Evolutionary conservation across 2,113 vertebrate genomes (phyloP).

Genomic region (Trogon melanurus): DNA sequence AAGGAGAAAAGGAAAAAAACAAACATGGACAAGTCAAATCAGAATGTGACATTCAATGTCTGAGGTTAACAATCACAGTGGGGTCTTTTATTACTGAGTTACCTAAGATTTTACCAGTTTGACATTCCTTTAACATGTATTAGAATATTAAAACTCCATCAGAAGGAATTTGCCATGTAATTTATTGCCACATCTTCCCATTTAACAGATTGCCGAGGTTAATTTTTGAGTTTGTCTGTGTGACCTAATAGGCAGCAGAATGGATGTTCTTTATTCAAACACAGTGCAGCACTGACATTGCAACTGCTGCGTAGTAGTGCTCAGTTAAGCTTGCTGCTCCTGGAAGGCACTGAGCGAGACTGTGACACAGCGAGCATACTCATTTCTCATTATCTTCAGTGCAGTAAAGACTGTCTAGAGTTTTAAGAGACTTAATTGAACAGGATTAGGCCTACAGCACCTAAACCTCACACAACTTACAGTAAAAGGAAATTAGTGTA

Average conservation of each 20-base stretch:
- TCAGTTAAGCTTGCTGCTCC: neutral
- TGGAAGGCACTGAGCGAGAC: neutral
- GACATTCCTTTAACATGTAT: neutral
- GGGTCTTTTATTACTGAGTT: neutral
- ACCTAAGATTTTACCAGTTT: neutral
- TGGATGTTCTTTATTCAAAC: neutral
- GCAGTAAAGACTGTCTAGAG: neutral
- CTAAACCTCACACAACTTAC: rapidly evolving
- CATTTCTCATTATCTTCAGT: neutral
- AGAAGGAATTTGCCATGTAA: neutral
- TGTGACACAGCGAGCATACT: neutral
- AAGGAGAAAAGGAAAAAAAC: rapidly evolving
- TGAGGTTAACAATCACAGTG: neutral
- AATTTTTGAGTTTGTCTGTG: neutral
- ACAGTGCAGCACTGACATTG: neutral
- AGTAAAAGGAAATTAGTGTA: neutral
- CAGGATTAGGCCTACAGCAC: neutral
- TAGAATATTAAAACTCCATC: neutral
- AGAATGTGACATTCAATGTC: neutral
- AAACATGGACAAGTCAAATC: neutral
- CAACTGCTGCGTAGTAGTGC: neutral
- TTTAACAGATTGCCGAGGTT: neutral
- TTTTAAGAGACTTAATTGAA: neutral
- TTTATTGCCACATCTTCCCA: neutral
- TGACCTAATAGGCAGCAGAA: neutral